phyloP scores from a whole-genome alignment of 1,140 invertebrate species.

The Trypoxylus dichotomus region DNA sequence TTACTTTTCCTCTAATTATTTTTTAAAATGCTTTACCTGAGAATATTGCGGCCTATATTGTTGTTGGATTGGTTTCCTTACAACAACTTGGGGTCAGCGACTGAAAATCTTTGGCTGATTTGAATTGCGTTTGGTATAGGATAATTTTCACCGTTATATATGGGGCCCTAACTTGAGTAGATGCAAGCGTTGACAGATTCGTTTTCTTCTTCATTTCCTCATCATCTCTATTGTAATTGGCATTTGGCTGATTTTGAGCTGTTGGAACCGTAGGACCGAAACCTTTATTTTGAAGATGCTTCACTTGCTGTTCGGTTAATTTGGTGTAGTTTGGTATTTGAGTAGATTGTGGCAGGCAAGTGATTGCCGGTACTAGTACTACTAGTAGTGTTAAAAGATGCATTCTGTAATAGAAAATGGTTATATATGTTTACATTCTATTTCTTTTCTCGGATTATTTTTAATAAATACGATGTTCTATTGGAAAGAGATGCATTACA shows the following conservation, averaged over 20 bases:
- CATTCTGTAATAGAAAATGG: conserved; percentile 40
- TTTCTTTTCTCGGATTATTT: too few relatives aligned
- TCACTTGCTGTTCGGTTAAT: conserved; percentile 38
- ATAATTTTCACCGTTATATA: conserved; percentile 43
- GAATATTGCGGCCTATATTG: conserved; percentile 25
- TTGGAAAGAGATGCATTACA: too few relatives aligned
- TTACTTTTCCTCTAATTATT: neutral
- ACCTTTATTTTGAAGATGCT: conserved; percentile 43
- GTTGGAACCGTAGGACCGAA: conserved; percentile 42
- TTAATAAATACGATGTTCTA: too few relatives aligned
- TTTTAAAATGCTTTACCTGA: neutral
- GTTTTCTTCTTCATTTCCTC: conserved; percentile 38
- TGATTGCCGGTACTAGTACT: conserved; percentile 31
- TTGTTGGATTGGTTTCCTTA: conserved; percentile 21
- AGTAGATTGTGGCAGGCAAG: conserved; percentile 36
- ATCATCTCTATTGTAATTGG: neutral
- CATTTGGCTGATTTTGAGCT: conserved; percentile 36
- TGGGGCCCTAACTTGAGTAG: conserved; percentile 44
- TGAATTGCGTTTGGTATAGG: conserved; percentile 31
- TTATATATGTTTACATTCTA: too few relatives aligned
- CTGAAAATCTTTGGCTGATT: conserved; percentile 29
- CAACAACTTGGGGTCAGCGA: conserved; percentile 29
- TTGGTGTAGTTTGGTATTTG: conserved; percentile 41
- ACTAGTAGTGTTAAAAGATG: conserved; percentile 31
- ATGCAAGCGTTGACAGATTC: conserved; percentile 39